Percentiles rank a stretch among this genome's conserved stretches.
Conservation (phyloP, 2,797 vertebrate genomes). For the Centroberyx gerrardi region DNA sequence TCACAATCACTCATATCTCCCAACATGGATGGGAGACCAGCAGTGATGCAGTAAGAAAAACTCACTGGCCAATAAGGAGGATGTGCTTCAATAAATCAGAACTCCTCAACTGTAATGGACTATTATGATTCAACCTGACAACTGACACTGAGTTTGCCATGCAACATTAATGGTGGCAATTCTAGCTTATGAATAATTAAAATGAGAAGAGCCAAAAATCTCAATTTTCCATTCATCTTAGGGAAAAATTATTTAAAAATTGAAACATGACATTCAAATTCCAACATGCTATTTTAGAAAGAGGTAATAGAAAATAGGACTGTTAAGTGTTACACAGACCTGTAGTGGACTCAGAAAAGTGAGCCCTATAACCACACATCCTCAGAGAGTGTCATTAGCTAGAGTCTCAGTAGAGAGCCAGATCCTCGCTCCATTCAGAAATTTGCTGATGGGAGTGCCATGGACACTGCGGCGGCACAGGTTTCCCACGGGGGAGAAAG, state of each 20-base stretch:
- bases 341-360: constrained; percentile 25
- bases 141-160: constrained; percentile 40
- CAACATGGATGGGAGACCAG: constrained; percentile 1
- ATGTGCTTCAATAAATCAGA: constrained; percentile 30
- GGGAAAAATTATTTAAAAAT: constrained; percentile 40
- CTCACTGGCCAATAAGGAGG: constrained; percentile 31
- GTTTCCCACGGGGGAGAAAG: constrained; percentile 94
- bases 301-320: constrained; percentile 55
- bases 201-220: not conserved
- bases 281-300: constrained; percentile 55
- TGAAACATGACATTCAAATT: constrained; percentile 41
- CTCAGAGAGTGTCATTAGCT: constrained; percentile 88
- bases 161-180: constrained; percentile 61
- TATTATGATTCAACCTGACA: constrained; percentile 8
- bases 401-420: constrained; percentile 98
- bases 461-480: constrained; percentile 91
- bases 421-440: constrained; percentile 96
- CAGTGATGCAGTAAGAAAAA: constrained; percentile 43
- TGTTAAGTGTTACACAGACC: constrained; percentile 43
- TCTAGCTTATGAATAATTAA: constrained; percentile 65
- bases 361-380: not conserved
- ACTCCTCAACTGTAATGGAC: constrained; percentile 33
- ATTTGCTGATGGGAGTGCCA: constrained; percentile 96
- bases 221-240: not conserved
- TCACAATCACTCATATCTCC: too few species aligned